These are phyloP conservation scores for Pharmacophagus antenor DNA, from an alignment of 2,888 invertebrate genomes.

Conservation along the genomic window DNA sequence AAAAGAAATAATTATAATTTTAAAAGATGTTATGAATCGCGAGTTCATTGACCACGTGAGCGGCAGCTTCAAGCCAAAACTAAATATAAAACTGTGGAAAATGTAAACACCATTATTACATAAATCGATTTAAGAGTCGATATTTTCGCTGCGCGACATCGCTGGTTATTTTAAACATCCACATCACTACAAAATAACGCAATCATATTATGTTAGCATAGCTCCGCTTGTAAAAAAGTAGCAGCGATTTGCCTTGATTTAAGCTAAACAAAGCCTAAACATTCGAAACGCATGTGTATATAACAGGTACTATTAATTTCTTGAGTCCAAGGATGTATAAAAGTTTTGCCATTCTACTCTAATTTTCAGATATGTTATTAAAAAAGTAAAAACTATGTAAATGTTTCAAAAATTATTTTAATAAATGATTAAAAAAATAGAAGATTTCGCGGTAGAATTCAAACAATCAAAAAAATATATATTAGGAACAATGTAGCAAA, in stretches of 20 bases:
- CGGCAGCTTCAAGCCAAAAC: conserved; percentile 42
- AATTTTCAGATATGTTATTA: neutral
- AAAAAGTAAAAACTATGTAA: neutral
- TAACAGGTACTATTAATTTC: too few relatives aligned
- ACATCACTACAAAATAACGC: neutral
- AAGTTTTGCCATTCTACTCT: too few relatives aligned
- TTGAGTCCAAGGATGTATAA: too few relatives aligned
- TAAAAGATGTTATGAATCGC: conserved; percentile 26
- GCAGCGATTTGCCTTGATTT: too few relatives aligned
- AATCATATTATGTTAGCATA: neutral
- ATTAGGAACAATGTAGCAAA: too few relatives aligned
- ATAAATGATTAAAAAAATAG: too few relatives aligned
- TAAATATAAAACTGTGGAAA: conserved; percentile 39
- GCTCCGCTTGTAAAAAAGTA: neutral
- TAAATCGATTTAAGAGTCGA: conserved; percentile 12
- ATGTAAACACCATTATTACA: conserved; percentile 38
- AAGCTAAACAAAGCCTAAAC: too few relatives aligned
- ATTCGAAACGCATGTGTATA: neutral
- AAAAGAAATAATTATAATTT: conserved; percentile 23
- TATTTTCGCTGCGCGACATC: neutral
- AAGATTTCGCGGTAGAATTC: too few relatives aligned
- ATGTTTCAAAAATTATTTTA: too few relatives aligned
- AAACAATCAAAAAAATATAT: too few relatives aligned
- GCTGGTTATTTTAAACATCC: neutral
- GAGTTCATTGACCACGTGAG: conserved; percentile 32